These are phyloP conservation scores for Seira sanloemensis DNA, from an alignment of 2,888 invertebrate species.

Conservation along the genomic window DNA sequence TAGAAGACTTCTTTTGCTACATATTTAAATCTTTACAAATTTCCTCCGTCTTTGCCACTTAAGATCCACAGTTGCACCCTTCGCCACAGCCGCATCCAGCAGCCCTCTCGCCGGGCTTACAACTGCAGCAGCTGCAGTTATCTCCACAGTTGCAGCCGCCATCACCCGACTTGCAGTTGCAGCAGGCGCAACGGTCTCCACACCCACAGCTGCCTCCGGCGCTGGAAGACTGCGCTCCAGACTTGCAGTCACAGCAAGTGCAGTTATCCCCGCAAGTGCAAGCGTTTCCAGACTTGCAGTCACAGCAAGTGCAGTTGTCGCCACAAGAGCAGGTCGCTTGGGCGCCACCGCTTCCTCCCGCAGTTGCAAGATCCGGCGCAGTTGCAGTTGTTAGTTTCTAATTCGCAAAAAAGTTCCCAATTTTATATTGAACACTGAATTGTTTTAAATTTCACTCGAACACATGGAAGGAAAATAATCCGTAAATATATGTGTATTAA, in stretches of 20 bases:
- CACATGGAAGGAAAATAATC: too few relatives aligned
- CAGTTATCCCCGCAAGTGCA: slow-evolving; percentile 20
- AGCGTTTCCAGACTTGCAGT: slow-evolving; percentile 21
- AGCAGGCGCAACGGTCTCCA: slow-evolving; percentile 39
- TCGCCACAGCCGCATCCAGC: neutral
- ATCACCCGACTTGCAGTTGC: slow-evolving; percentile 16
- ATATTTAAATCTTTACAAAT: neutral
- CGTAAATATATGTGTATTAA: too few relatives aligned
- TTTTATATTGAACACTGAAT: too few relatives aligned
- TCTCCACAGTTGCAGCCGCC: slow-evolving; percentile 31
- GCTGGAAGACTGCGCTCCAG: neutral
- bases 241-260: slow-evolving; percentile 14
- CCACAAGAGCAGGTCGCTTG: slow-evolving; percentile 28
- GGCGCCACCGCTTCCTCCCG: slow-evolving; percentile 29
- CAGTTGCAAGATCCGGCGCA: slow-evolving; percentile 53
- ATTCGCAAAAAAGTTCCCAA: slow-evolving; percentile 1
- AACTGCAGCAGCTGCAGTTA: slow-evolving; percentile 21
- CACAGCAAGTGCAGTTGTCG: slow-evolving; percentile 47
- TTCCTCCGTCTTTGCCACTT: slow-evolving; percentile 25
- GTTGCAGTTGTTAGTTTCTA: slow-evolving; percentile 43
- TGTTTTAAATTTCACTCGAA: too few relatives aligned
- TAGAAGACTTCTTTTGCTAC: neutral
- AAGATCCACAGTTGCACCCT: slow-evolving; percentile 25
- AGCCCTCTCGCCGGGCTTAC: neutral
- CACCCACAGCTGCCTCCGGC: slow-evolving; percentile 18